Evolutionary conservation across 1,140 invertebrate species (phyloP).

Genomic region (Zaprionus ornatus): DNA sequence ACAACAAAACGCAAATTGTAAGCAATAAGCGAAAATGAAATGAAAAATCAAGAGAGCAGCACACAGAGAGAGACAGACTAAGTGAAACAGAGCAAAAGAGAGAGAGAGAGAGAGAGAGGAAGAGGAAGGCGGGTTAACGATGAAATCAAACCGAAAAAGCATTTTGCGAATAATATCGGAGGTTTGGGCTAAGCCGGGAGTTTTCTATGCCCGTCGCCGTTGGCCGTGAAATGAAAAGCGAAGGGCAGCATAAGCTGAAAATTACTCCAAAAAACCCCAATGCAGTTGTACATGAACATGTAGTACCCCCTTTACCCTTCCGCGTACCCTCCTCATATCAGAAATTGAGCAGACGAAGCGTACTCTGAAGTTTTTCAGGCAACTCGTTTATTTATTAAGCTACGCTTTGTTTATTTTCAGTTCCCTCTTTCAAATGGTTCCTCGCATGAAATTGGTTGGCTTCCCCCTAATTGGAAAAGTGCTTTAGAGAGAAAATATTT

Average conservation of each 20-base stretch:
- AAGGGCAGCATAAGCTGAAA: slow-evolving; percentile 66
- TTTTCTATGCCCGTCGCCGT: slow-evolving; percentile 60
- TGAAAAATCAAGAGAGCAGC: slow-evolving; percentile 75
- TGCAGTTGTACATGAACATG: background rate
- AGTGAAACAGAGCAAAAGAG: background rate
- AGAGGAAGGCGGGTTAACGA: slow-evolving; percentile 23
- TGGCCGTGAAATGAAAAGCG: slow-evolving; percentile 77
- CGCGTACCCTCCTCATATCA: slow-evolving; percentile 49
- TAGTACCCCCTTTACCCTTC: background rate
- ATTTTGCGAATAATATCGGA: slow-evolving; percentile 65
- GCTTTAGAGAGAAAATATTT: background rate
- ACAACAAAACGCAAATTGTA: slow-evolving; percentile 73
- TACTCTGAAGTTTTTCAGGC: slow-evolving; percentile 36
- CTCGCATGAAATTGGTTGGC: background rate
- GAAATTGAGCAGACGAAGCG: slow-evolving; percentile 56
- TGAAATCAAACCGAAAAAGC: slow-evolving; percentile 73
- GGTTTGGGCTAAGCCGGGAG: slow-evolving; percentile 31
- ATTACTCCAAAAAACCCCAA: slow-evolving; percentile 48
- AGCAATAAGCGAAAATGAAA: slow-evolving; percentile 82
- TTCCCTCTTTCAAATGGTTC: slow-evolving; percentile 1
- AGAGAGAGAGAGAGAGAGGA: background rate
- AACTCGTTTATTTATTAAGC: slow-evolving; percentile 55
- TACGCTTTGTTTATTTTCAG: background rate
- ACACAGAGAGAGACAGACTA: background rate
- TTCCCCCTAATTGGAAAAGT: background rate